Conservation (phyloP, 2,888 invertebrate genomes). For the Erebia aethiops region DNA sequence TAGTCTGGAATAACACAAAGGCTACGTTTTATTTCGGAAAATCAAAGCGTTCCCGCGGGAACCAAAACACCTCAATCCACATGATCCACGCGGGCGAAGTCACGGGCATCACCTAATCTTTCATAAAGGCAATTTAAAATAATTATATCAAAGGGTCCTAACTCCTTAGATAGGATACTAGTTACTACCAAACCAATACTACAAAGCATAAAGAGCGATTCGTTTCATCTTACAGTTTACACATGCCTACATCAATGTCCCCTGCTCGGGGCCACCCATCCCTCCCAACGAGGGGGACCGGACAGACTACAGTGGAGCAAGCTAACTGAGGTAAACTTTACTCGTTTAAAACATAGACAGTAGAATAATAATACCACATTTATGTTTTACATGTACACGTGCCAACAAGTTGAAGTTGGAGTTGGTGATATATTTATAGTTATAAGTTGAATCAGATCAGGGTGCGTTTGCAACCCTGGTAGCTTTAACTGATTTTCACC, state of each 20-base stretch:
- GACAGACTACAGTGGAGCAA: conserved; percentile 64
- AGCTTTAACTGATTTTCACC: too few species aligned
- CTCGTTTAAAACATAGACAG: conserved; percentile 1
- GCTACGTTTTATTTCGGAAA: too few species aligned
- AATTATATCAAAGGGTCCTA: conserved; percentile 2
- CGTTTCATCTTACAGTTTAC: conserved; percentile 49
- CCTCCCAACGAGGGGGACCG: conserved; percentile 50
- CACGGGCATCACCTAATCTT: too few species aligned
- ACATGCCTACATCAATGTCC: conserved; percentile 64
- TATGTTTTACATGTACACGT: conserved; percentile 8
- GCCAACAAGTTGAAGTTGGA: neutral
- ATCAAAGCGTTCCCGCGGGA: too few species aligned
- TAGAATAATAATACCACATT: too few species aligned
- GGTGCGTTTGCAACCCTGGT: too few species aligned
- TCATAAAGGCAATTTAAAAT: neutral
- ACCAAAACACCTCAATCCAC: too few species aligned
- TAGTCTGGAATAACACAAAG: too few species aligned
- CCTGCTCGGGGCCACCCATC: conserved; percentile 39
- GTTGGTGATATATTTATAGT: too few species aligned
- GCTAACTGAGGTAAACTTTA: conserved; percentile 42
- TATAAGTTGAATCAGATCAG: too few species aligned
- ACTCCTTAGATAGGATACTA: conserved; percentile 17
- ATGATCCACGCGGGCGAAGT: too few species aligned
- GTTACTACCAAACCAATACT: too few species aligned
- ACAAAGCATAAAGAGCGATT: conserved; percentile 14